Conservation (phyloP, 2,797 vertebrate genomes). For the Lacerta bilineata region DNA sequence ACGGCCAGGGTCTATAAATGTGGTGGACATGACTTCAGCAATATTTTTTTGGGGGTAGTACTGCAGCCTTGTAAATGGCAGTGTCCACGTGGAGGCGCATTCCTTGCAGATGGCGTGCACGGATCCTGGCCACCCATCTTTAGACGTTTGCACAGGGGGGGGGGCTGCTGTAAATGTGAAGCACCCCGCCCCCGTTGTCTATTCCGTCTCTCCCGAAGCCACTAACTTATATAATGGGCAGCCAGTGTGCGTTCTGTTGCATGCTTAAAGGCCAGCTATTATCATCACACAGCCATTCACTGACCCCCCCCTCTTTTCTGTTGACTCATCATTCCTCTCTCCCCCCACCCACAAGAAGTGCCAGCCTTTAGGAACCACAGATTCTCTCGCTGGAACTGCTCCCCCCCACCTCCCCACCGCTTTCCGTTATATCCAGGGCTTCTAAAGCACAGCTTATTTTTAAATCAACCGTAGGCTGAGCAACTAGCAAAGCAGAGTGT, state of each 20-base stretch:
- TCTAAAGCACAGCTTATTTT: conserved; percentile 79
- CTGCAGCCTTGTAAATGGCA: too few relatives aligned
- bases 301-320: not conserved
- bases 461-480: conserved; percentile 75
- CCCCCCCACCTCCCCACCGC: not conserved
- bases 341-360: not conserved
- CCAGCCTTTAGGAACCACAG: conserved; percentile 48
- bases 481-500: conserved; percentile 78
- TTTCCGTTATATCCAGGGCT: conserved; percentile 49
- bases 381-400: conserved; percentile 55
- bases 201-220: not conserved
- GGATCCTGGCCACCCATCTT: not conserved
- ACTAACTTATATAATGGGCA: conserved; percentile 62
- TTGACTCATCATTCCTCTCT: conserved; percentile 21
- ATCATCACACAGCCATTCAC: conserved; percentile 19
- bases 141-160: too few relatives aligned
- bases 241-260: conserved; percentile 41
- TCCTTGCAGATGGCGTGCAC: not conserved
- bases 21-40: too few relatives aligned
- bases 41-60: not conserved
- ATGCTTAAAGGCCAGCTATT: conserved; percentile 62
- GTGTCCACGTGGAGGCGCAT: not conserved
- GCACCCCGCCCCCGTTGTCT: too few relatives aligned
- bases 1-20: too few relatives aligned
- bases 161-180: too few relatives aligned